Evolutionary conservation across 1,140 invertebrate genomes (phyloP).

Genomic region (Drosophila carrolli): DNA sequence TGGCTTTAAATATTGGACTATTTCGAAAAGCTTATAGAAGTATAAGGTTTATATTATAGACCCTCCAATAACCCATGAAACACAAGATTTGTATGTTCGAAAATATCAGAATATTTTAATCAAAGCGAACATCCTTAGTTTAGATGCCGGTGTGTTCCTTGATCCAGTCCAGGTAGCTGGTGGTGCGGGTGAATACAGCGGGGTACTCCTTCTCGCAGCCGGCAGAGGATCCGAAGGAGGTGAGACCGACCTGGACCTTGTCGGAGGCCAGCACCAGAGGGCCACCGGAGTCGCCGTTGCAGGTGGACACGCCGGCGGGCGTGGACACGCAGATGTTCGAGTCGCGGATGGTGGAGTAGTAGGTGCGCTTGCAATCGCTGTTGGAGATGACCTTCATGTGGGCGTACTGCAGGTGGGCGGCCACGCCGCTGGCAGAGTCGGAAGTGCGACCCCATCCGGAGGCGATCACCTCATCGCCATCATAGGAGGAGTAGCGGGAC

Average conservation of each 20-base stretch:
- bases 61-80: background rate
- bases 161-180: conserved; percentile 86
- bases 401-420: conserved; percentile 62
- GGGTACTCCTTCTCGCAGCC: conserved; percentile 86
- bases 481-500: conserved; percentile 50
- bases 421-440: conserved; percentile 75
- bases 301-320: conserved; percentile 61
- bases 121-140: background rate
- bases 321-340: conserved; percentile 73
- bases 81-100: background rate
- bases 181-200: conserved; percentile 86
- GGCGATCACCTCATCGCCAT: conserved; percentile 57
- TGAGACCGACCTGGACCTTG: conserved; percentile 85
- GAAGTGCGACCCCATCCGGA: conserved; percentile 77
- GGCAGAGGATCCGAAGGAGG: conserved; percentile 85
- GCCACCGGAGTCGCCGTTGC: conserved; percentile 85
- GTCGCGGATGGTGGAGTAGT: conserved; percentile 35
- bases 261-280: conserved; percentile 77
- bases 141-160: conserved; percentile 69
- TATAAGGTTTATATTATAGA: too few relatives aligned
- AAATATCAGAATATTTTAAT: conserved; percentile 2
- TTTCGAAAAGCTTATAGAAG: too few relatives aligned
- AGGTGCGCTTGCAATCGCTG: conserved; percentile 45
- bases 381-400: conserved; percentile 64
- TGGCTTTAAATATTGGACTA: background rate